phyloP scores from a whole-genome alignment of 2,113 vertebrate species.

The Zingel zingel region DNA sequence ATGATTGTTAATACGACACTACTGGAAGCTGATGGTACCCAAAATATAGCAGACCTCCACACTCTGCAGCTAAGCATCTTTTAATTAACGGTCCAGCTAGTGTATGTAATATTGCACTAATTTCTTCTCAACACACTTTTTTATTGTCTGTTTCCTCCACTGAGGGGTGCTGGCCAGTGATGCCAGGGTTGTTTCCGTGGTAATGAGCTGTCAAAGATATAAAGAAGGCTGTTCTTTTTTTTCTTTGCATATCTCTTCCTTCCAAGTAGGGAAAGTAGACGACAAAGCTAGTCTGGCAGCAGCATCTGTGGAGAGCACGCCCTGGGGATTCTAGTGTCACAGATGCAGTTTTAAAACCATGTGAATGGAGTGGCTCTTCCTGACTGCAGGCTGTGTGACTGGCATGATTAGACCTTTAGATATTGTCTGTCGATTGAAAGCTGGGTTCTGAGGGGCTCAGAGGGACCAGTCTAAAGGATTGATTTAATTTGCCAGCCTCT shows the following conservation, averaged over 20 bases:
- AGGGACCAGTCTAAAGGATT: constrained; percentile 64
- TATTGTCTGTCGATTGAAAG: constrained; percentile 69
- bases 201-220: constrained; percentile 88
- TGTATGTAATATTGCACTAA: constrained; percentile 63
- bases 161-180: constrained; percentile 63
- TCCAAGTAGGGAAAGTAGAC: constrained; percentile 77
- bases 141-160: constrained; percentile 73
- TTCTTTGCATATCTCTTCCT: constrained; percentile 73
- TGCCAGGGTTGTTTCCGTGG: constrained; percentile 83
- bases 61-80: constrained; percentile 71
- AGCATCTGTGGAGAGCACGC: constrained; percentile 76
- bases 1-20: constrained; percentile 18
- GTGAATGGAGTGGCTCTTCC: constrained; percentile 68
- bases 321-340: constrained; percentile 79
- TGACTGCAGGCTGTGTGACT: constrained; percentile 64
- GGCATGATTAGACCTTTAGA: constrained; percentile 79
- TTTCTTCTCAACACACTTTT: constrained; percentile 53
- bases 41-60: constrained; percentile 55
- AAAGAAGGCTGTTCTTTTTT: constrained; percentile 79
- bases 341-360: constrained; percentile 73
- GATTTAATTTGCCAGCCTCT: constrained; percentile 79
- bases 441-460: constrained; percentile 49
- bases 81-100: constrained; percentile 78
- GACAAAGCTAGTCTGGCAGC: constrained; percentile 72
- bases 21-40: constrained; percentile 41